phyloP scores from a whole-genome alignment of 2,113 vertebrate species.

The Notothenia rossii region DNA sequence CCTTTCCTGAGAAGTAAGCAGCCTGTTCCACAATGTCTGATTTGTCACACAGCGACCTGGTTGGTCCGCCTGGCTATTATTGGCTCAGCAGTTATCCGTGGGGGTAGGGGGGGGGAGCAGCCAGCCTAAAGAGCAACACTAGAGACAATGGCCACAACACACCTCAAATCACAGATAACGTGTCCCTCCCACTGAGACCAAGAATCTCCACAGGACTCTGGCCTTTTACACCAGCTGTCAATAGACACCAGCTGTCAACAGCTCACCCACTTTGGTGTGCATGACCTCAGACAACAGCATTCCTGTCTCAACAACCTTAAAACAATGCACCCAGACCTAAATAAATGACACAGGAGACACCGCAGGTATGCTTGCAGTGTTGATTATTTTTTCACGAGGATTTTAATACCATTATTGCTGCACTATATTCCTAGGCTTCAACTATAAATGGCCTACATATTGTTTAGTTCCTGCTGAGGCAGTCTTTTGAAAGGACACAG shows the following conservation, averaged over 20 bases:
- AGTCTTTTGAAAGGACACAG: slow-evolving; percentile 70
- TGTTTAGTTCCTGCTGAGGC: slow-evolving; percentile 73
- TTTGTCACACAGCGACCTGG: slow-evolving; percentile 71
- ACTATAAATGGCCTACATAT: slow-evolving; percentile 67
- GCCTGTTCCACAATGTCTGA: slow-evolving; percentile 70
- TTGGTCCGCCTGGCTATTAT: slow-evolving; percentile 77
- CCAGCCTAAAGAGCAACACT: slow-evolving; percentile 61
- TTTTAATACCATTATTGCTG: slow-evolving; percentile 30
- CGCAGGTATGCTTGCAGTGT: slow-evolving; percentile 6
- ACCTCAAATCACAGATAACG: slow-evolving; percentile 68
- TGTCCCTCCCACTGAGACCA: slow-evolving; percentile 54
- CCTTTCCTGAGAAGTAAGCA: slow-evolving; percentile 73
- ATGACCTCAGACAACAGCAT: slow-evolving; percentile 55
- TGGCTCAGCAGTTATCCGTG: slow-evolving; percentile 65
- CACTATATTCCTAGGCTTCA: slow-evolving; percentile 2
- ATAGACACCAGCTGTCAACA: slow-evolving; percentile 77
- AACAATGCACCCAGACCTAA: slow-evolving; percentile 7
- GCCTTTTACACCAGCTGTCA: slow-evolving; percentile 66
- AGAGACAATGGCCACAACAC: slow-evolving; percentile 72
- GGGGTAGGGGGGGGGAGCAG: slow-evolving; percentile 23
- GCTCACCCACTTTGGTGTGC: slow-evolving; percentile 38
- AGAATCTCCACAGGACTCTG: slow-evolving; percentile 55
- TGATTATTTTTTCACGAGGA: slow-evolving; percentile 38
- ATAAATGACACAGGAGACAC: slow-evolving; percentile 31
- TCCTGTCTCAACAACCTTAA: slow-evolving; percentile 40